Conservation (phyloP, 2,113 vertebrate species). For the Platysteira castanea region DNA sequence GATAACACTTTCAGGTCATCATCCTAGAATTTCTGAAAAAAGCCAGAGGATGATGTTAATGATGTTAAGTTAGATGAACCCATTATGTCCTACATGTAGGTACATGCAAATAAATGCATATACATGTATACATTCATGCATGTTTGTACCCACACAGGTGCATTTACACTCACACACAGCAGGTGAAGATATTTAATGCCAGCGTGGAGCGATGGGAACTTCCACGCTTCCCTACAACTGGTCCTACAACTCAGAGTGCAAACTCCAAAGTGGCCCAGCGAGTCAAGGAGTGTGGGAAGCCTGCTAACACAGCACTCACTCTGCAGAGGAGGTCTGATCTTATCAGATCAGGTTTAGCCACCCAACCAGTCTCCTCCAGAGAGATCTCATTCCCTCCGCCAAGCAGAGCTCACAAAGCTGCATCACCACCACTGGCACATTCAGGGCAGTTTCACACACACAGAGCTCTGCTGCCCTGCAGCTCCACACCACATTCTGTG, state of each 20-base stretch:
- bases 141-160: neutral
- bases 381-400: neutral
- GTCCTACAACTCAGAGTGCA: neutral
- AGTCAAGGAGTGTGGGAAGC: neutral
- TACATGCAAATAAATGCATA: too few relatives aligned
- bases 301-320: neutral
- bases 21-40: neutral
- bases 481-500: neutral
- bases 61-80: too few relatives aligned
- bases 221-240: neutral
- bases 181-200: neutral
- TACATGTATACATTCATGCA: rapidly evolving
- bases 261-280: neutral
- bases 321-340: constrained; percentile 12
- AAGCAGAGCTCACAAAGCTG: neutral
- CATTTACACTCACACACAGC: neutral
- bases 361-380: neutral
- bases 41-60: neutral
- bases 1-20: neutral
- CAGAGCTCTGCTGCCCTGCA: neutral
- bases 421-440: neutral
- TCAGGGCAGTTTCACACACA: neutral
- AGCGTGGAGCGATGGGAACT: neutral
- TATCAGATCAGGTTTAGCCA: neutral
- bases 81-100: too few relatives aligned